Evolutionary conservation across 2,113 vertebrate species (phyloP), one percentile per base, ranked within the genome.

Genomic region (Salvator merianae): DNA sequence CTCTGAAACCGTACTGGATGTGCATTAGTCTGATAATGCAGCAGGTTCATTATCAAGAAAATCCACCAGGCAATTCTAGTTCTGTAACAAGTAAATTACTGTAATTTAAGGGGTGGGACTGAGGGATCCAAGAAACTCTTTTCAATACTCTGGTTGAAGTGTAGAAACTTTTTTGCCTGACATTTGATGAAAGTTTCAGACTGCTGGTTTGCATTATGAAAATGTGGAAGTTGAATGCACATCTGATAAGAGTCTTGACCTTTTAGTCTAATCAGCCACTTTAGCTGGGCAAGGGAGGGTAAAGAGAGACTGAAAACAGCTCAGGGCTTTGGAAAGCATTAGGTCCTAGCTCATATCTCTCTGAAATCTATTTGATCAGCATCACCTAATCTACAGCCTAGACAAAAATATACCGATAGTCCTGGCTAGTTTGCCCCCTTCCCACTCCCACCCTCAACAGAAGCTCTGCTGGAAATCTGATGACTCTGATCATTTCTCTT

Each of bases 171-270:
- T 85, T 34, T 47, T 50, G 38, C 38, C 50, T 71, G 63, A 75
- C 53, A 9, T 79, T 83, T 88, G 84, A 84, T 40, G 70, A 86
- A 93, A 94, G 91, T 92, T 93, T 80, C 75, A 43, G 47, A 70
- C 70, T 0, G 63, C 38, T 69, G 68, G 68, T 38, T 79, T n/a
- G 80, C 86, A n/a, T 47, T 73, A 50, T 14, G 84, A 83, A 87
- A 94, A 94, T 59, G 81, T 92, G 91, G 90, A 91, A 93, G 93
- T 91, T 82, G 90, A 73, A 79, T 85, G 82, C 85, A 78, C 85
- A 5, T 77, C 92, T 86, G 85, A 84, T 59, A 86, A 84, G 75
- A 93, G 91, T 85, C 53, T 86, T 80, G 91, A 91, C 92, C 91
- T 89, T 87, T 65, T 43, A 0, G 79, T 68, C 14, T 1, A 20